Base-by-base conservation (phyloP, 2,113 vertebrate genomes). In the Tachycineta bicolor region DNA sequence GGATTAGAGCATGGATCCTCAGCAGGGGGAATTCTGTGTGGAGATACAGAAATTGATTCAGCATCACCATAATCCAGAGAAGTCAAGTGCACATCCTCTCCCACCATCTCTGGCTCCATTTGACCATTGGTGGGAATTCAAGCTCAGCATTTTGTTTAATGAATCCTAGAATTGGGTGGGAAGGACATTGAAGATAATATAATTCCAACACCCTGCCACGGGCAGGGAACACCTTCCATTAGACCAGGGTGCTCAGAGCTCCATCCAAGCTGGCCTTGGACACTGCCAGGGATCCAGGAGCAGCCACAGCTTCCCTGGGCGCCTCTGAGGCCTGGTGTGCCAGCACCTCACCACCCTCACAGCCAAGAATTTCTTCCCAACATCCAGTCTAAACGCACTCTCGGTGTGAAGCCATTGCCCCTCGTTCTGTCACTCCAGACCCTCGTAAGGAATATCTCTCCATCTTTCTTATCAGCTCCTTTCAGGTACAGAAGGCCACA, bases 1-100 rank as follows among this genome's bases (percentile, higher is more conserved):
- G 47, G 49, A 90, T 89, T 87, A 93, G 55, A 70, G 84, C n/a
- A 21, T 2, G 7, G 82, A 79, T 88, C 53, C 84, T 86, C 81
- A 83, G 76, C 39, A 19, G 52, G 56, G 46, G 28, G 28, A 69
- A 59, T 91, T 50, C 68, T 70, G 25, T 33, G 37, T 6, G 14
- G 79, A 31, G 58, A 26, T 6, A n/a, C 6, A 2, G 2, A 59
- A 49, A 17, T 3, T 2, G 2, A 49, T 4, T n/a, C 3, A 65
- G n/a, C 68, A 31, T 21, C 47, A 4, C 44, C 1, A 8, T 9
- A 24, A 55, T 10, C n/a, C 50, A 29, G 34, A 79, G 50, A 10
- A 60, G 12, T 18, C 17, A 26, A 29, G 10, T 84, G 15, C 13
- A 8, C 1, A 2, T 47, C 41, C 9, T 63, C 28, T 46, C 65